phyloP scores from a whole-genome alignment of 2,797 vertebrate genomes.

The Protosalanx chinensis region DNA sequence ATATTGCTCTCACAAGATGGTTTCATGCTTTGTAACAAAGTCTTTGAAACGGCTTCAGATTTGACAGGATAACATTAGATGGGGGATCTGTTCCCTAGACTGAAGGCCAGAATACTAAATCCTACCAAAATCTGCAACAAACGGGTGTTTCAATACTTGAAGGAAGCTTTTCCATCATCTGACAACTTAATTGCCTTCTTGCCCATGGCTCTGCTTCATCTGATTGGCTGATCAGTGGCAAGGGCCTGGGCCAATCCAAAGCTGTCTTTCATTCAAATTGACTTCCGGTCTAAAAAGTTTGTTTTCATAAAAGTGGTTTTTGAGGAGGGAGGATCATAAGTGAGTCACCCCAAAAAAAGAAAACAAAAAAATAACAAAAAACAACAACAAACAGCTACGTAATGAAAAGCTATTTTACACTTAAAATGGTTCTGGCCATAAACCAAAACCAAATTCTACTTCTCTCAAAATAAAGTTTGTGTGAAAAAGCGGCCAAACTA shows the following conservation, averaged over 20 bases:
- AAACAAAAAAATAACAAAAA: neutral
- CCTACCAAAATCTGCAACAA: no score
- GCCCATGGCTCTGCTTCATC: constrained; percentile 53
- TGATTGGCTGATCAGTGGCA: constrained; percentile 71
- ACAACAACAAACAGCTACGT: neutral
- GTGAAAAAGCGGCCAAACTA: neutral
- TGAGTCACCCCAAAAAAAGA: constrained; percentile 52
- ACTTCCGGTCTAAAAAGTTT: constrained; percentile 6
- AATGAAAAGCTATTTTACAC: neutral
- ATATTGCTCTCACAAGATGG: constrained; percentile 68
- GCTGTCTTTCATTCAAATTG: constrained; percentile 15
- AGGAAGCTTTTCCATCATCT: constrained; percentile 38
- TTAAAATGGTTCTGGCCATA: neutral
- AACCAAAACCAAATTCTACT: neutral
- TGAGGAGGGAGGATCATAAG: constrained; percentile 18
- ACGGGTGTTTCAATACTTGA: no score
- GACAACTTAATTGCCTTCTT: constrained; percentile 26
- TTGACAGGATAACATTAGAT: constrained; percentile 28
- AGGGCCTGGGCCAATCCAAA: constrained; percentile 36
- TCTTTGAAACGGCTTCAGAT: constrained; percentile 47
- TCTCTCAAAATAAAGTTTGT: neutral
- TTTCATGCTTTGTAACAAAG: constrained; percentile 54
- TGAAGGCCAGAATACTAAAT: neutral
- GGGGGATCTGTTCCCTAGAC: neutral
- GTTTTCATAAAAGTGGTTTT: neutral